A percentile compares a stretch with the other conserved stretches of the same genome.
These are phyloP conservation scores for Ptychodera flava DNA, from an alignment of 35 echinoderm and acorn worm species.

Conservation along the genomic window DNA sequence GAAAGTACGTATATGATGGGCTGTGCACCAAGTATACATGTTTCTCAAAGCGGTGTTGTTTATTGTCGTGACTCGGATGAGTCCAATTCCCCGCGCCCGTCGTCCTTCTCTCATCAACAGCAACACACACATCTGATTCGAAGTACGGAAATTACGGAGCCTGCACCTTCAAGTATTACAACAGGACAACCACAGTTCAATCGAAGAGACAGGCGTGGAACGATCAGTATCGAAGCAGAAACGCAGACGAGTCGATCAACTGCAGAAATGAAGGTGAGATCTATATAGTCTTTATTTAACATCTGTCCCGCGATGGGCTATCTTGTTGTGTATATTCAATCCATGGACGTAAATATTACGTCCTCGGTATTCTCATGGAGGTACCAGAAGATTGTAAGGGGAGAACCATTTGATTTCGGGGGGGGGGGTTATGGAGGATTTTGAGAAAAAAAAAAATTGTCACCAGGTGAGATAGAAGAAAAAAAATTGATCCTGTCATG, in stretches of 20 bases:
- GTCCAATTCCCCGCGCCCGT: slow-evolving; percentile 47
- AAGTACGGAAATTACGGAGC: not conserved
- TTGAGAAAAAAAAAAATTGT: no score
- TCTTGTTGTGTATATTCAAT: no score
- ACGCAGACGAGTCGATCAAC: slow-evolving; percentile 10
- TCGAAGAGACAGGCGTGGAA: slow-evolving; percentile 14
- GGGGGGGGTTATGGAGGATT: no score
- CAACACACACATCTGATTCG: not conserved
- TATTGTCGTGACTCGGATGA: slow-evolving; percentile 96
- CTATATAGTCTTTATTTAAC: not conserved
- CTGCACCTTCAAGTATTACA: not conserved
- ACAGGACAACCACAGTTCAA: not conserved
- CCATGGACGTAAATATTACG: no score
- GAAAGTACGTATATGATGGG: no score
- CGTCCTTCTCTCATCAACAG: not conserved
- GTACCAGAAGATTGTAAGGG: no score
- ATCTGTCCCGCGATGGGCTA: no score
- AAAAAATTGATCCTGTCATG: no score
- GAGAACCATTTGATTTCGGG: no score
- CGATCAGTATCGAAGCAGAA: slow-evolving; percentile 4
- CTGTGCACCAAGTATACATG: slow-evolving; percentile 97
- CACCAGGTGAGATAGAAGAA: no score
- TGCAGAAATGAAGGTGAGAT: slow-evolving; percentile 5
- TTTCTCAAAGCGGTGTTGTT: slow-evolving; percentile 96
- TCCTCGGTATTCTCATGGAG: no score